Evolutionary conservation across 1,140 invertebrate species (phyloP).

Genomic region (Belonocnema kinseyi): DNA sequence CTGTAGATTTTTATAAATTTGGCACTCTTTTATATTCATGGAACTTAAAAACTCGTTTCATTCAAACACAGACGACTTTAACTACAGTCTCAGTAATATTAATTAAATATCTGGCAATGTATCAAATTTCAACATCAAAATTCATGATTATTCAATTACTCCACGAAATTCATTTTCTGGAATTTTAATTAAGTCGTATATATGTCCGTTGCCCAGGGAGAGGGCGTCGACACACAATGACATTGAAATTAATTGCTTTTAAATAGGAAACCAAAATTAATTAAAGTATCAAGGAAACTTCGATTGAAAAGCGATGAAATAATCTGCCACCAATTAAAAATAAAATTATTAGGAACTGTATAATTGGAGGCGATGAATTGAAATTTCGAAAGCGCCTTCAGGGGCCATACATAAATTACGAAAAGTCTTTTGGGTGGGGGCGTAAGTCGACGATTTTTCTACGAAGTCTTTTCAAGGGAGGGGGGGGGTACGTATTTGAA

Average conservation of each 20-base stretch:
- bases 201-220: not conserved
- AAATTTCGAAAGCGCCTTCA: too few species aligned
- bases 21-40: not conserved
- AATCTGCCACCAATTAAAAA: too few species aligned
- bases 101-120: not conserved
- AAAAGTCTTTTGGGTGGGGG: too few species aligned
- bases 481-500: too few species aligned
- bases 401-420: too few species aligned
- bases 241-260: not conserved
- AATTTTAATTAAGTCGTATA: slow-evolving; percentile 2
- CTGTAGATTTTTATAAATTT: too few species aligned
- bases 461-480: too few species aligned
- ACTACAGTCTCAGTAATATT: not conserved
- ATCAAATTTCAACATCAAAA: not conserved
- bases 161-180: not conserved
- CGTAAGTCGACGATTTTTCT: too few species aligned
- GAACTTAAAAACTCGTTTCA: slow-evolving; percentile 4
- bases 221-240: not conserved
- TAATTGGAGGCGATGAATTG: too few species aligned
- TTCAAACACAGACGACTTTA: not conserved
- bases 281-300: not conserved
- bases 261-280: not conserved
- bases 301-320: too few species aligned
- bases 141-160: not conserved
- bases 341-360: too few species aligned